Percentiles rank a stretch among this genome's conserved stretches.
Conservation (phyloP, 2,888 invertebrate genomes). For the Mesoligia furuncula region DNA sequence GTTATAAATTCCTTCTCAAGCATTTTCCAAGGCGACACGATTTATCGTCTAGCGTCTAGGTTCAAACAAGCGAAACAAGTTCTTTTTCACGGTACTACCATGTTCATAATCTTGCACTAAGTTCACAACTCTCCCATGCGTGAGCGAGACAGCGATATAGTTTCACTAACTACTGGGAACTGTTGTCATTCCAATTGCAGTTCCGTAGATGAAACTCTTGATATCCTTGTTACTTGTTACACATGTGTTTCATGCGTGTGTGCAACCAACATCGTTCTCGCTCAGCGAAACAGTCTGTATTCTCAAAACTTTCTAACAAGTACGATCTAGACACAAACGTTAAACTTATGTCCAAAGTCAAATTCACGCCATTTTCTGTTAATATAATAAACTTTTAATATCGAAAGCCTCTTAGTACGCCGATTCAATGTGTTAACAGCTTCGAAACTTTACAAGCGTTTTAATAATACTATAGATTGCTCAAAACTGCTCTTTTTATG, state of each 20-base stretch:
- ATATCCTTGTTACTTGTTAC: slow-evolving; percentile 18
- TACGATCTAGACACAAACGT: slow-evolving; percentile 36
- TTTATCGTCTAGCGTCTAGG: not conserved
- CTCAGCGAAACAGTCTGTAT: slow-evolving; percentile 11
- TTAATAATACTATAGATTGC: slow-evolving; percentile 50
- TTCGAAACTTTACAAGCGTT: slow-evolving; percentile 45
- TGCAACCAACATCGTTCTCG: slow-evolving; percentile 7
- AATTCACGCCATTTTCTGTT: slow-evolving; percentile 55
- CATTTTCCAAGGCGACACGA: slow-evolving; percentile 5
- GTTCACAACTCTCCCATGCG: slow-evolving; percentile 7
- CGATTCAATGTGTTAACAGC: slow-evolving; percentile 51
- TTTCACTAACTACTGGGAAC: slow-evolving; percentile 28
- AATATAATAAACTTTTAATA: slow-evolving; percentile 53
- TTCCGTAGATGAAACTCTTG: slow-evolving; percentile 21
- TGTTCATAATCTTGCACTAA: slow-evolving; percentile 27
- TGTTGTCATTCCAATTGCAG: slow-evolving; percentile 37
- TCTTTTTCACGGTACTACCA: not conserved
- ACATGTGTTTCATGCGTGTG: slow-evolving; percentile 1
- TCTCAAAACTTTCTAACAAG: slow-evolving; percentile 46
- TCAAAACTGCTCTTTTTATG: slow-evolving; percentile 47
- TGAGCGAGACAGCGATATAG: slow-evolving; percentile 3
- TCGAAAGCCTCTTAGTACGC: slow-evolving; percentile 29
- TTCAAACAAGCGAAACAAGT: slow-evolving; percentile 15
- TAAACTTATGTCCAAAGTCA: slow-evolving; percentile 54
- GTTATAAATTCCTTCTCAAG: not conserved